Conservation (phyloP, 2,888 invertebrate genomes). For the Ceriagrion tenellum region DNA sequence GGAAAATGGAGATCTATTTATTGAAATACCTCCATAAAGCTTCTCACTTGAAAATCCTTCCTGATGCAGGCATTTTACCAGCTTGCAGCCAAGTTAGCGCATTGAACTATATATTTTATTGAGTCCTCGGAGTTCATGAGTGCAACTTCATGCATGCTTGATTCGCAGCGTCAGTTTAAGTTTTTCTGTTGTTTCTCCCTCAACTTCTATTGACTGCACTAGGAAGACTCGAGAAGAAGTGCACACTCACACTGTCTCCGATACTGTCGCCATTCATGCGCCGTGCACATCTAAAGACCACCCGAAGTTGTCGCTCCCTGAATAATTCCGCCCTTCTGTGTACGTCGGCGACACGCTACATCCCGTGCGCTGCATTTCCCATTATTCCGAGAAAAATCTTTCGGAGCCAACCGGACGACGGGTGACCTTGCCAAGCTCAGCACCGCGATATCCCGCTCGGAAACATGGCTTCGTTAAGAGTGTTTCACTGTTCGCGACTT, state of each 20-base stretch:
- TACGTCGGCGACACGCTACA: not conserved
- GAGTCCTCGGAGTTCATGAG: too few species aligned
- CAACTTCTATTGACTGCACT: too few species aligned
- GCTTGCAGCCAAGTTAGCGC: too few species aligned
- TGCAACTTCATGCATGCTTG: too few species aligned
- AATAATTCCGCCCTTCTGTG: not conserved
- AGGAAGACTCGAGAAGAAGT: too few species aligned
- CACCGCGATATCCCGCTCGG: not conserved
- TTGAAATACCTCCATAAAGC: too few species aligned
- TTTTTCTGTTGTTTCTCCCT: too few species aligned
- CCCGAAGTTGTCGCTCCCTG: not conserved
- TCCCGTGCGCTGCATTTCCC: not conserved
- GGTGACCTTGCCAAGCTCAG: not conserved
- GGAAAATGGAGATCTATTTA: too few species aligned
- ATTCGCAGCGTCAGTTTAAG: too few species aligned
- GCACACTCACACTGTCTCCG: not conserved
- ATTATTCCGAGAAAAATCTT: not conserved
- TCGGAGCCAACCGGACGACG: not conserved
- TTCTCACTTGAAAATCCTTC: too few species aligned
- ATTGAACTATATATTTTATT: too few species aligned
- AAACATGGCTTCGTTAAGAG: slow-evolving; percentile 17
- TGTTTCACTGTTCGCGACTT: not conserved
- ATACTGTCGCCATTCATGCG: not conserved
- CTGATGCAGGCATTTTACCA: too few species aligned
- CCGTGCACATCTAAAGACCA: not conserved